Conservation (phyloP, 2,888 invertebrate genomes). For the Apamea sordens region DNA sequence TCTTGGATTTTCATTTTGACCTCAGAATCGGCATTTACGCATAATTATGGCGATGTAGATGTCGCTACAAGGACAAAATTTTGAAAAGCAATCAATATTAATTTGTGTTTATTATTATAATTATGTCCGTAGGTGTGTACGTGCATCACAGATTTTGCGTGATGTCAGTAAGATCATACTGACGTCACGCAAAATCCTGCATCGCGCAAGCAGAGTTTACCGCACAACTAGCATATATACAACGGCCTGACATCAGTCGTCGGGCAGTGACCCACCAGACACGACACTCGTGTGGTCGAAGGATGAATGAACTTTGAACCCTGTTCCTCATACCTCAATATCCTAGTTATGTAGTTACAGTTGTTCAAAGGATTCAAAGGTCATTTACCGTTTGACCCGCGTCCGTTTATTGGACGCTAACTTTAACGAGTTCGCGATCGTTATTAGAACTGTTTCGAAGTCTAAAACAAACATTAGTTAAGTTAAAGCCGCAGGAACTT, state of each 20-base stretch:
- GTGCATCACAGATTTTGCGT: no score
- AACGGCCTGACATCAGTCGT: not conserved
- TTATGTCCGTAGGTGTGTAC: no score
- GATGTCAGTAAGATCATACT: no score
- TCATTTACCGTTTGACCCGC: not conserved
- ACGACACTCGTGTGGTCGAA: not conserved
- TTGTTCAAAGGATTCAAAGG: not conserved
- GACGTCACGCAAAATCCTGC: not conserved
- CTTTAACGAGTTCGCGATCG: slow-evolving; percentile 16
- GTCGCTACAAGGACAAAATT: no score
- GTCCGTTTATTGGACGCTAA: slow-evolving; percentile 13
- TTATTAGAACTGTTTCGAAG: slow-evolving; percentile 34
- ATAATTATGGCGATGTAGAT: no score
- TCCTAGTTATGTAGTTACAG: not conserved
- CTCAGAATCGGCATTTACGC: no score
- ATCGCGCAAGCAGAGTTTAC: not conserved
- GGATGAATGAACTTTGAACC: not conserved
- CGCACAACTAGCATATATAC: not conserved
- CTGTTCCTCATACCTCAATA: no score
- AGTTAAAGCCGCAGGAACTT: slow-evolving; percentile 19
- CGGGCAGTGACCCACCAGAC: no score
- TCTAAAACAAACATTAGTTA: slow-evolving; percentile 37
- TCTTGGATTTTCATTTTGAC: no score
- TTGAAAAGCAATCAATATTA: no score
- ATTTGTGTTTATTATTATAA: no score